Base-by-base conservation (phyloP, 2,113 vertebrate genomes). In the Tichodroma muraria region DNA sequence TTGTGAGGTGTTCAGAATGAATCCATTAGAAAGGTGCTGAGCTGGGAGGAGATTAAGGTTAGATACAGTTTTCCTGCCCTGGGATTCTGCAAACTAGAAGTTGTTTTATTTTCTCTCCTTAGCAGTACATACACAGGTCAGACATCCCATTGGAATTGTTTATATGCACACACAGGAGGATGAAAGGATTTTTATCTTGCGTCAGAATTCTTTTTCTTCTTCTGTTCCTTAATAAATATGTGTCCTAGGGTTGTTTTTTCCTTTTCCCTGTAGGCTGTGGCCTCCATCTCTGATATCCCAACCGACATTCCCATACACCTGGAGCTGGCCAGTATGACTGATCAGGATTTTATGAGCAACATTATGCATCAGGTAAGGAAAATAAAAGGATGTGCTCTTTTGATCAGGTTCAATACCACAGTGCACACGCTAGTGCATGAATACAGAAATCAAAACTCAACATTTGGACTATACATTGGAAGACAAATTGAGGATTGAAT, bases 291-390 rank as follows among this genome's bases (percentile, higher is more conserved):
- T 11, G 98, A 99, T 72, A 98, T 99, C 64, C 98, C 97, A 27
- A 98, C 96, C 2, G 98, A 98, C 52, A 94, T 99, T 72, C 99
- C 99, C 52, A 96, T 99, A 80, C 99, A 99, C 93, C 97, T 99
- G 88, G 99, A 99, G 97, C 85, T 99, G 98, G 99, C 99, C 44
- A 99, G 99, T 88, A 99, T 99, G 99, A 99, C 99, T 0, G 98
- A 99, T 92, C 98, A 92, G 84, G 98, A 99, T 54, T 98, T 99
- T 94, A 99, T 99, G 99, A 98, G 97, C 96, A 98, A 97, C 95
- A 99, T 99, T 57, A 96, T 99, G 92, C 98, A 98, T 95, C 98
- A 99, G 99, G 99, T 99, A 99, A 98, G 4, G 49, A 80, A 87
- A 72, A 70, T 5, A 19, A 76, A 47, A 83, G 42, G 65, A 57